Evolutionary conservation across 2,797 vertebrate species (phyloP).

Genomic region (Monodelphis domestica): DNA sequence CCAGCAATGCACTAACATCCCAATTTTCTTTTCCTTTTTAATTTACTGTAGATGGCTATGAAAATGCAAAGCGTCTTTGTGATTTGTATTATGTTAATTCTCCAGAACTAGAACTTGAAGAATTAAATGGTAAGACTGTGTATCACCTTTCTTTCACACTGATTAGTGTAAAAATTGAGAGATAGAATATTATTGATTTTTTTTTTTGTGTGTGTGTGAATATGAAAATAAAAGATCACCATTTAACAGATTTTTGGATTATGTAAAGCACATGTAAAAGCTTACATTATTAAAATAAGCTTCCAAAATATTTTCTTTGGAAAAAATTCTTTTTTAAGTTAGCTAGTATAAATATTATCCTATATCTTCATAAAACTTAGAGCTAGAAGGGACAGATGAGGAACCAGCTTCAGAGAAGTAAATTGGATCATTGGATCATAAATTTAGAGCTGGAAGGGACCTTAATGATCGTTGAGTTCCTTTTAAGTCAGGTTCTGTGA

Average conservation of each 20-base stretch:
- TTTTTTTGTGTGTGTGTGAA: too few species aligned
- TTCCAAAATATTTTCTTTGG: not conserved
- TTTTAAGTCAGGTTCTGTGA: not conserved
- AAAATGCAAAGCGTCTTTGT: conserved; percentile 96
- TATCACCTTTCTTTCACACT: conserved; percentile 44
- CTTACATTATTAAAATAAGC: not conserved
- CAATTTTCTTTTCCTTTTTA: conserved; percentile 73
- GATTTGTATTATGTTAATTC: conserved; percentile 98
- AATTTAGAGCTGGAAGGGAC: not conserved
- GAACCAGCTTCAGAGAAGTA: not conserved
- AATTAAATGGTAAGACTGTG: conserved; percentile 90
- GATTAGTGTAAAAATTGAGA: conserved; percentile 36
- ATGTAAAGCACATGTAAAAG: not conserved
- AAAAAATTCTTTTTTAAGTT: not conserved
- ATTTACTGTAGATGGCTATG: conserved; percentile 92
- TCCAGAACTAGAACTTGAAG: conserved; percentile 93
- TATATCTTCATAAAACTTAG: not conserved
- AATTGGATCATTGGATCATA: not conserved
- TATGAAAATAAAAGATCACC: not conserved
- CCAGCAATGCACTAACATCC: too few species aligned
- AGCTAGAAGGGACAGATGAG: not conserved
- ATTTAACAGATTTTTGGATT: not conserved
- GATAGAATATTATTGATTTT: conserved; percentile 44
- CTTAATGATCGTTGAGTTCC: not conserved
- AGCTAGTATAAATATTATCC: not conserved